Evolutionary conservation across 1,140 invertebrate genomes (phyloP), one percentile per base, ranked within the genome.

Genomic region (Dryas iulia): DNA sequence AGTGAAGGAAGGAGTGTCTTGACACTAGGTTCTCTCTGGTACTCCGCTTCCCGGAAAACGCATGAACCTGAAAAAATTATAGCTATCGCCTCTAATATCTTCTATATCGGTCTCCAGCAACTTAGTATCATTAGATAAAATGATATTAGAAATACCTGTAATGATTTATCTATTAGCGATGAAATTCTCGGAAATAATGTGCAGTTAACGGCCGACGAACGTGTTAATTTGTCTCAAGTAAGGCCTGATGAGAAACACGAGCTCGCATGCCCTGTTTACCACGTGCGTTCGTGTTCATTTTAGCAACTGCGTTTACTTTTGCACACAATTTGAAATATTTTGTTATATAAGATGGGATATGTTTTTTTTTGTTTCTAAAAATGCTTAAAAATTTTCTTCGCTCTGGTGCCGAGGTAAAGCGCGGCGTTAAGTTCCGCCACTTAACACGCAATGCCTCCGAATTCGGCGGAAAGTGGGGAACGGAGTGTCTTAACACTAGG

Each of bases 211-310:
- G 52, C 24, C 30, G 14, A 58, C 23, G 30, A n/a, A 70, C 61
- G 61, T 65, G 56, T 56, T 64, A 63, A 70, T 52, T 71, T 61
- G 53, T 66, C 63, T 57, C 58, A 33, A 56, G 28, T 58, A 24
- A 56, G 47, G 47, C 23, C 14, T 69, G 53, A 54, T 72, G 26
- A 66, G 74, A 66, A 78, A 79, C 66, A 73, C 66, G 74, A 76
- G 71, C 70, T 62, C 58, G 69, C 72, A 76, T 67, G 77, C 77
- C 74, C 74, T 79, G 71, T 76, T 79, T 71, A 77, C 68, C 71
- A 61, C 66, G 57, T 60, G 60, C 69, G 65, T 74, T 74, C 63
- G 35, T 73, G 69, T 18, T 47, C 14, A 8, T 47, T 47, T 47
- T 18, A 47, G 8, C 39, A 21, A 47, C 14, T 47, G 39, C 39